A percentile compares a stretch with the other conserved stretches of the same genome.
These are phyloP conservation scores for Eurystomus gularis DNA, from an alignment of 2,113 vertebrate genomes.

Conservation along the genomic window DNA sequence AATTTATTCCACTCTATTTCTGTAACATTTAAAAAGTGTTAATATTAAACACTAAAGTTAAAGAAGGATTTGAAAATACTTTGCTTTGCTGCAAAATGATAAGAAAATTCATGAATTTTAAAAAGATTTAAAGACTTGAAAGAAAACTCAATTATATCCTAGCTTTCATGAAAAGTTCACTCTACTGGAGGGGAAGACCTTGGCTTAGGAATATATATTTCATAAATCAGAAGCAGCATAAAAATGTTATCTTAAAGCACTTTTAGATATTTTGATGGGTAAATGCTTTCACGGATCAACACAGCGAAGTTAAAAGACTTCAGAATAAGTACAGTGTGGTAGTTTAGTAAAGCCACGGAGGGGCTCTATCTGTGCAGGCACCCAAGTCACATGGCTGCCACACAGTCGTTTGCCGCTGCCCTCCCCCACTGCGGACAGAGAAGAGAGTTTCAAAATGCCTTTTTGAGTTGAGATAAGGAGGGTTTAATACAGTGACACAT, in stretches of 20 bases:
- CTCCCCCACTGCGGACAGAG: too few species aligned
- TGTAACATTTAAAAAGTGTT: conserved; percentile 72
- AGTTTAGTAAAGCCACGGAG: too few species aligned
- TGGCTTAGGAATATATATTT: conserved; percentile 62
- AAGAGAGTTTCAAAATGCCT: too few species aligned
- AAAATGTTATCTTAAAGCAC: conserved; percentile 52
- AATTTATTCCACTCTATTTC: conserved; percentile 69
- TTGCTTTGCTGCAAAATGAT: conserved; percentile 83
- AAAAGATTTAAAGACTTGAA: conserved; percentile 79
- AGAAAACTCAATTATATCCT: conserved; percentile 76
- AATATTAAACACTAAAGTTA: conserved; percentile 78
- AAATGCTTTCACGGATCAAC: conserved; percentile 51
- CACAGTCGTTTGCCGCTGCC: too few species aligned
- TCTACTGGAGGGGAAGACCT: conserved; percentile 28
- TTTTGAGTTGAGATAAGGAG: too few species aligned
- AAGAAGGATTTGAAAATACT: conserved; percentile 80
- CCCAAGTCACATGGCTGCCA: too few species aligned
- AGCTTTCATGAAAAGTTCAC: conserved; percentile 74
- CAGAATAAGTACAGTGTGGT: conserved; percentile 41
- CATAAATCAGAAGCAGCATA: conserved; percentile 47
- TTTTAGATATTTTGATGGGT: conserved; percentile 44
- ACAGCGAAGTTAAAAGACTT: conserved; percentile 5
- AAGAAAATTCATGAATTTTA: conserved; percentile 95
- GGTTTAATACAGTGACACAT: too few species aligned
- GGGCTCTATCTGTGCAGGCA: too few species aligned